Conservation (phyloP, 2,888 invertebrate species). For the Clistopyga incitator region DNA sequence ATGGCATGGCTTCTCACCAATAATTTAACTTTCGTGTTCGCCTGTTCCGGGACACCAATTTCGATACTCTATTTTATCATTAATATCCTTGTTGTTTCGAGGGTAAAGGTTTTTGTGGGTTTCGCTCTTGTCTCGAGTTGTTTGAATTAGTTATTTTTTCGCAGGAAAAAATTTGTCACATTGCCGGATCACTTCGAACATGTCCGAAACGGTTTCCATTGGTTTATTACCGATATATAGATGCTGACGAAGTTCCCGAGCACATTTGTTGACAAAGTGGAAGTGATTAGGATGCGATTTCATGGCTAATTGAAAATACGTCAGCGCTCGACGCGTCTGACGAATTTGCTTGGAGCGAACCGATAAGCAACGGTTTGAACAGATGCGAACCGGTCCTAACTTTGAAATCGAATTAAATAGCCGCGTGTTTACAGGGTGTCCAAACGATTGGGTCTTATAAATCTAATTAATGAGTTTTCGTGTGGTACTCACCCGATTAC, state of each 20-base stretch:
- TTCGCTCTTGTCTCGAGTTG: neutral
- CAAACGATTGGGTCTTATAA: neutral
- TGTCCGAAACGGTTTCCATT: neutral
- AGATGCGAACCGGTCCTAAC: neutral
- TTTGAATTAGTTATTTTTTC: neutral
- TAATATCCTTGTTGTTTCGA: neutral
- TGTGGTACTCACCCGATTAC: conserved; percentile 78
- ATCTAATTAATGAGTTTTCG: neutral
- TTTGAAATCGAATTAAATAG: neutral
- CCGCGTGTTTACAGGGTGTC: neutral
- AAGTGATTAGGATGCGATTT: neutral
- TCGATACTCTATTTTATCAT: neutral
- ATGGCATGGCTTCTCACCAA: conserved; percentile 96
- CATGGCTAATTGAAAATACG: neutral
- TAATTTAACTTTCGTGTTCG: conserved; percentile 91
- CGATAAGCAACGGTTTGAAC: neutral
- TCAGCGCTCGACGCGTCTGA: neutral
- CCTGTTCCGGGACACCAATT: conserved; percentile 81
- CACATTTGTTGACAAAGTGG: no score
- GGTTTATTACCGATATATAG: no score
- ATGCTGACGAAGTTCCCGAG: no score
- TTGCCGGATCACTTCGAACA: neutral
- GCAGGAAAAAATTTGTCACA: neutral
- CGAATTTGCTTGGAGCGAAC: neutral
- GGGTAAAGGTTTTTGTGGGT: neutral